These are phyloP conservation scores for Drosophila ogumai DNA, from an alignment of 1,140 invertebrate genomes.

Conservation along the genomic window DNA sequence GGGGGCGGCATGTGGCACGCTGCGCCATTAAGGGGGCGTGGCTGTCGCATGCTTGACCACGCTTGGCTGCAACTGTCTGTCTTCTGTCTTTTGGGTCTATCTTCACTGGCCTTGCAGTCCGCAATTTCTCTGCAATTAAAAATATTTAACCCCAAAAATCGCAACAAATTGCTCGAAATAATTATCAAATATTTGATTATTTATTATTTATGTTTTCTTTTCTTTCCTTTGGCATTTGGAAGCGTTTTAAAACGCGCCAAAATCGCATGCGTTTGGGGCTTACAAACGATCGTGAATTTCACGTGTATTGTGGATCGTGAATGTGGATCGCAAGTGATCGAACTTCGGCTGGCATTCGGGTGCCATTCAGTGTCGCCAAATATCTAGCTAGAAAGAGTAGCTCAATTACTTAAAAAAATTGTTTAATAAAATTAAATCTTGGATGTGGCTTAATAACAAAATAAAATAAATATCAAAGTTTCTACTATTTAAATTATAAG, in stretches of 20 bases:
- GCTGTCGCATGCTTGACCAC: constrained; percentile 65
- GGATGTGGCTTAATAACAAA: too few species aligned
- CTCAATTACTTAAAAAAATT: too few species aligned
- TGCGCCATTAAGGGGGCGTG: constrained; percentile 34
- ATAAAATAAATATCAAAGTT: too few species aligned
- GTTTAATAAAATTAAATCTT: too few species aligned
- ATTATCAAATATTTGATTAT: constrained; percentile 21
- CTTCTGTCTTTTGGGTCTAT: constrained; percentile 40
- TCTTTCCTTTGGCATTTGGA: constrained; percentile 1
- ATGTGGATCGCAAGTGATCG: constrained; percentile 4
- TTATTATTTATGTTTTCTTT: constrained; percentile 1
- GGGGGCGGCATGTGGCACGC: background rate
- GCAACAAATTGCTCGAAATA: constrained; percentile 39
- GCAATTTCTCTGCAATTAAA: constrained; percentile 46
- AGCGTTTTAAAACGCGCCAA: constrained; percentile 30
- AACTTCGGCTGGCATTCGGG: constrained; percentile 13
- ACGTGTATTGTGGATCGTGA: background rate
- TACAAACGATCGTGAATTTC: constrained; percentile 9
- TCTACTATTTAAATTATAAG: too few species aligned
- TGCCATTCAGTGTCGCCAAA: background rate
- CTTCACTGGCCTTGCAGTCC: constrained; percentile 20
- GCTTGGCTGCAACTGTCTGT: constrained; percentile 64
- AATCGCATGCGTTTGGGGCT: constrained; percentile 23
- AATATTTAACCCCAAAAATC: constrained; percentile 17
- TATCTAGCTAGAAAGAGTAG: background rate